These are phyloP conservation scores for Myotis myotis DNA, from an alignment of 2,797 vertebrate species.

Conservation along the genomic window DNA sequence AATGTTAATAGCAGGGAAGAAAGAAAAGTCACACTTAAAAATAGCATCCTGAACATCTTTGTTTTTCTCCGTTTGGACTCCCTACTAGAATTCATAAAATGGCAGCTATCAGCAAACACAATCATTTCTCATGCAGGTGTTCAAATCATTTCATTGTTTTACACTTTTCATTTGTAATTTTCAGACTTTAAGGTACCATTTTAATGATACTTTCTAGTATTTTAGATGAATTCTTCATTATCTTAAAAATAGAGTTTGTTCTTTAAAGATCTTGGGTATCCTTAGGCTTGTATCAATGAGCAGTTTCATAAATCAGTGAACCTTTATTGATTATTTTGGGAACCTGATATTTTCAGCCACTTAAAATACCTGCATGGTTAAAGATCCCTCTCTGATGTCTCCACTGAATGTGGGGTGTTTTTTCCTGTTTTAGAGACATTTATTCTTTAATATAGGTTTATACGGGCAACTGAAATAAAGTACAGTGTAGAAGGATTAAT, in stretches of 20 bases:
- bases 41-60: conserved; percentile 60
- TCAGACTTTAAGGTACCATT: not conserved
- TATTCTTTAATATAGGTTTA: not conserved
- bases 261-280: not conserved
- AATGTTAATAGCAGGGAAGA: conserved; percentile 49
- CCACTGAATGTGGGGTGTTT: not conserved
- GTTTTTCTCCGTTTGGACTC: conserved; percentile 55
- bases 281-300: not conserved
- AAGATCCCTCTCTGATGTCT: not conserved
- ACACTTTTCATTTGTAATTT: conserved; percentile 2
- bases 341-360: conserved; percentile 31
- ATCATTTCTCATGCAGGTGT: conserved; percentile 57
- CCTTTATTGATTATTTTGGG: conserved; percentile 3
- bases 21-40: conserved; percentile 71
- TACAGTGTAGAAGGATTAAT: not conserved
- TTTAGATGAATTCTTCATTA: not conserved
- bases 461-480: not conserved
- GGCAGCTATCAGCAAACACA: conserved; percentile 9
- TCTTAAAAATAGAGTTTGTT: not conserved
- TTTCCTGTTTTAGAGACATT: not conserved
- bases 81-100: conserved; percentile 51
- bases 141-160: conserved; percentile 1
- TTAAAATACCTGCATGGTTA: not conserved
- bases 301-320: not conserved
- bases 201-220: not conserved